Base-by-base conservation (phyloP, 2,888 invertebrate genomes). In the Drosophila hawaiiensis region DNA sequence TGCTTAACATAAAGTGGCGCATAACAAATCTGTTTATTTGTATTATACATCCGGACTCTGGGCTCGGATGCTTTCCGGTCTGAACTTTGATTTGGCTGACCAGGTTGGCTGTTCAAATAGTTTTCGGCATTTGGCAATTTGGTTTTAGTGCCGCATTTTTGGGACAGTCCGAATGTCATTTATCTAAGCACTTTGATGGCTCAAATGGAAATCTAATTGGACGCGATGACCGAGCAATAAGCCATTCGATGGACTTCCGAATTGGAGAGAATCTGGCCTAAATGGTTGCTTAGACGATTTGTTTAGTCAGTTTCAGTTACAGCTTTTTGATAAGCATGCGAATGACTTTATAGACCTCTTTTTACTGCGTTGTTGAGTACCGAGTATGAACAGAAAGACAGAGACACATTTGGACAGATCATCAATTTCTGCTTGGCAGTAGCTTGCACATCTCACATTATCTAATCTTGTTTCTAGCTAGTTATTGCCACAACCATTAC, bases 11-110 rank as follows among this genome's bases (percentile, higher is more conserved):
- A 84, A 90, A 91, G 84, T 84, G 88, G 79, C 75, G 89, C 90
- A 91, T 90, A 90, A 89, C 89, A 88, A 91, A 91, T 91, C 88
- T 90, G 90, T 91, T 90, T 91, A 89, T 84, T 87, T 89, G 86
- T 82, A 73, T 76, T 74, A 61, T 55, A 73, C 80, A 80, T 88
- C 84, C 89, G 81, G 50, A 22, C 28, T 39, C 28, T 49, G 43
- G 41, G 43, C n/a, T 52, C 47, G 22, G 4, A 4, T 4, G 47
- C 39, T 39, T 39, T 56, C 50, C 63, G 75, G 76, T 84, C 86
- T 82, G 73, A 85, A 89, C 85, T 89, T 67, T 80, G 81, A 74
- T 80, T 70, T 72, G 79, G 65, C 68, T 62, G 19, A 47, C 62
- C 65, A 52, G 63, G 56, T 70, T 60, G 39, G 29, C 47, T 29